Base-by-base conservation (phyloP, 2,113 vertebrate species). In the Campylomormyrus numenius region DNA sequence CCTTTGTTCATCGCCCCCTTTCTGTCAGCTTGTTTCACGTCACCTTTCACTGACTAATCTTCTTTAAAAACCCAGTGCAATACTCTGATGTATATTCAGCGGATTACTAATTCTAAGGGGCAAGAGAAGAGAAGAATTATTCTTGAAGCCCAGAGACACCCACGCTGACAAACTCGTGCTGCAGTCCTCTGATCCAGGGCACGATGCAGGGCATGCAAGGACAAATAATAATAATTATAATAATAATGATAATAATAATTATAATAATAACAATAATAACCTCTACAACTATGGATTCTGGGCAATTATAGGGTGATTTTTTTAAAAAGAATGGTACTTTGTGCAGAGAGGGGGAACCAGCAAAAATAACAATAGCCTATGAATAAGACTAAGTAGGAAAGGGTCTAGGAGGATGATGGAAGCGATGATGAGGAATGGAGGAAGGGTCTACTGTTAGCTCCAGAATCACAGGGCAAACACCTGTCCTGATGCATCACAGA, bases 241-340 rank as follows among this genome's bases (percentile, higher is more conserved):
- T 31, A 74, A 27, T 31, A 80, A 80, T 31, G 31, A 74, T 80
- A 42, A 80, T 80, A 80, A 42, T 80, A 42, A 56, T 56, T 1
- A 56, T 7, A 21, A 56, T 56, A 3, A 56, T 56, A 21, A 56
- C 6, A 21, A 27, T 3, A 39, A 27, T 74, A 50, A 89, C 85
- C 66, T 90, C 39, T 89, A 88, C 48, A 90, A 90, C 62, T 58
- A 74, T n/a, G 53, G 53, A 66, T 48, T 80, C 31, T 88, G 89
- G 74, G 83, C 90, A 92, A 90, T 91, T 93, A 90, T 85, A 88
- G 87, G 91, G 83, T 91, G 83, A 91, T 90, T 89, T 87, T 87
- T 90, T 90, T 89, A 35, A 80, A 91, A 90, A 84, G 84, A 92
- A 92, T 91, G 90, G 88, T 85, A 89, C 88, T 92, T 91, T 91